Evolutionary conservation across 2,888 invertebrate species (phyloP).

Genomic region (Aporophyla lueneburgensis): DNA sequence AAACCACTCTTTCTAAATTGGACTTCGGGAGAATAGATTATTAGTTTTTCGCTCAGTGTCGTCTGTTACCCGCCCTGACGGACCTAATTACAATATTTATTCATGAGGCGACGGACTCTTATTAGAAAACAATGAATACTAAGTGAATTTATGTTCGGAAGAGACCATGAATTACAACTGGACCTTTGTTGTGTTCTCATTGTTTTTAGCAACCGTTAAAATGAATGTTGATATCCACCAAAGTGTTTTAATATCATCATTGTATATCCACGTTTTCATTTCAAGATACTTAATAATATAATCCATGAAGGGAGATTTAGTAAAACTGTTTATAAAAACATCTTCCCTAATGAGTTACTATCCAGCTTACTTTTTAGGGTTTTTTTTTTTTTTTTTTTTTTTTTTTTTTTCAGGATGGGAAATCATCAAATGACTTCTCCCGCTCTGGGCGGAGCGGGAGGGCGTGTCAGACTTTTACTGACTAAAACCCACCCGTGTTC

Average conservation of each 20-base stretch:
- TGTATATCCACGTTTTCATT: not conserved
- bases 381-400: too few relatives aligned
- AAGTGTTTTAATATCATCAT: slow-evolving; percentile 6
- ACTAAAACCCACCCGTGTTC: too few relatives aligned
- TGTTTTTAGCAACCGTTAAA: slow-evolving; percentile 51
- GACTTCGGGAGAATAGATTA: slow-evolving; percentile 76
- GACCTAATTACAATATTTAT: slow-evolving; percentile 79
- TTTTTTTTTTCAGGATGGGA: too few relatives aligned
- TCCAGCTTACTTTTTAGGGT: too few relatives aligned
- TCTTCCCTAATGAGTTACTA: not conserved
- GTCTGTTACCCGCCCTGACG: slow-evolving; percentile 55
- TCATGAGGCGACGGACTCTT: slow-evolving; percentile 70
- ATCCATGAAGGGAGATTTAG: too few relatives aligned
- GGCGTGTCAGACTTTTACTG: too few relatives aligned
- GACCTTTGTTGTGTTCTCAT: slow-evolving; percentile 52
- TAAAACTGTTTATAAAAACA: not conserved
- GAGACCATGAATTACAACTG: slow-evolving; percentile 64
- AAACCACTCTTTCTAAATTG: slow-evolving; percentile 83
- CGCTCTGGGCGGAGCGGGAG: too few relatives aligned
- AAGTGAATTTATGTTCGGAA: slow-evolving; percentile 73
- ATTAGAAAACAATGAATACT: slow-evolving; percentile 75
- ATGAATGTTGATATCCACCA: slow-evolving; percentile 4
- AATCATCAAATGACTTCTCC: too few relatives aligned
- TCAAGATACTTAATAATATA: too few relatives aligned
- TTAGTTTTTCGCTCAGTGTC: slow-evolving; percentile 78